Evolutionary conservation across 2,113 vertebrate genomes (phyloP).

Genomic region (Lepus americanus): DNA sequence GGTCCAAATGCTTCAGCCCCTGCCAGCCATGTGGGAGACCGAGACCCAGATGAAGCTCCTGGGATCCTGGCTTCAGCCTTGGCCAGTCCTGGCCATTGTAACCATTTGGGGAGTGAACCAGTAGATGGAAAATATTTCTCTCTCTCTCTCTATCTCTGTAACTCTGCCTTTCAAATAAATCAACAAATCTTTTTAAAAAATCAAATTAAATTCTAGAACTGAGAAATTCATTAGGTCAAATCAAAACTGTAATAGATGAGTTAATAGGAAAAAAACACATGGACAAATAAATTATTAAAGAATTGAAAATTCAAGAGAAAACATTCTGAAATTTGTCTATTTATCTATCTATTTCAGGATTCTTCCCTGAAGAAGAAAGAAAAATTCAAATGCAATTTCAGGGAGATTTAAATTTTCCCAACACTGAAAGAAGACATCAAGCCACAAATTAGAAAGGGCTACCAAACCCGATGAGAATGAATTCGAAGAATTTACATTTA

Average conservation of each 20-base stretch:
- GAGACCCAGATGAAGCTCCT: too few relatives aligned
- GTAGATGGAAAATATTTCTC: too few relatives aligned
- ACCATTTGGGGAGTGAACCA: too few relatives aligned
- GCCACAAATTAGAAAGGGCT: neutral
- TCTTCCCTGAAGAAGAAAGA: neutral
- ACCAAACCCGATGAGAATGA: neutral
- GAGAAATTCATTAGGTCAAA: neutral
- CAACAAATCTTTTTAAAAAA: too few relatives aligned
- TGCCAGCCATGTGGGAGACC: too few relatives aligned
- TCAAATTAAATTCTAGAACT: neutral
- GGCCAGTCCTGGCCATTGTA: too few relatives aligned
- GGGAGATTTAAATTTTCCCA: slow-evolving; percentile 16
- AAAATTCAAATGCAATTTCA: slow-evolving; percentile 3
- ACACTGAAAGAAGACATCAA: slow-evolving; percentile 8
- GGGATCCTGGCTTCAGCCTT: too few relatives aligned
- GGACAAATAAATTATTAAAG: neutral
- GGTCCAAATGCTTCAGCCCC: too few relatives aligned
- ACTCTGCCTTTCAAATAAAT: too few relatives aligned
- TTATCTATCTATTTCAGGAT: neutral
- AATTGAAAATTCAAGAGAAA: slow-evolving; percentile 41
- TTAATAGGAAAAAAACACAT: slow-evolving; percentile 34
- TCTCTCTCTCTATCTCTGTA: too few relatives aligned
- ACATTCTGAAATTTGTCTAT: neutral
- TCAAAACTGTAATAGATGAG: slow-evolving; percentile 2
- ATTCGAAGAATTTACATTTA: neutral